Conservation (phyloP, 1,140 invertebrate genomes). For the Heliothis subflexa region DNA sequence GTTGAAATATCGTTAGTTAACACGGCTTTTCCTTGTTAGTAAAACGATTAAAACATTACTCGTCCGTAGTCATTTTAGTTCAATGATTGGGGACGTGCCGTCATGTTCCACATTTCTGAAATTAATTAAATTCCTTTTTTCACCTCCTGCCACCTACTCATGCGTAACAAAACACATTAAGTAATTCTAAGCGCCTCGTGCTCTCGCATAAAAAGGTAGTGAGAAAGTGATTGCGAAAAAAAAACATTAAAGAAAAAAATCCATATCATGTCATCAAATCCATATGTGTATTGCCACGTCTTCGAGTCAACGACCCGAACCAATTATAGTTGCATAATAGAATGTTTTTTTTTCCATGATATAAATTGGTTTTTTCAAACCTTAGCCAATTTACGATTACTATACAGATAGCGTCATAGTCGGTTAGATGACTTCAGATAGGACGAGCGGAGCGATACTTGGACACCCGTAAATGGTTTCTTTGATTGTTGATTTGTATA, state of each 20-base stretch:
- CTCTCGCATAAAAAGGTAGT: slow-evolving; percentile 50
- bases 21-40: neutral
- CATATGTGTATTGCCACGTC: slow-evolving; percentile 58
- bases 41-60: neutral
- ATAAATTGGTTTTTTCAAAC: slow-evolving; percentile 70
- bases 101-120: slow-evolving; percentile 42
- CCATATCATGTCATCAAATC: slow-evolving; percentile 59
- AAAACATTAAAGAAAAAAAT: slow-evolving; percentile 50
- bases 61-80: neutral
- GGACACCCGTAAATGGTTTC: neutral
- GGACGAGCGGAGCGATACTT: neutral
- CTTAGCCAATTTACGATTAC: slow-evolving; percentile 67
- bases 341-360: slow-evolving; percentile 65
- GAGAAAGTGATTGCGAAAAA: slow-evolving; percentile 66
- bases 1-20: neutral
- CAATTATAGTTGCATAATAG: slow-evolving; percentile 77
- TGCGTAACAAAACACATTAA: slow-evolving; percentile 53
- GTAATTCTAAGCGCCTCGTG: slow-evolving; percentile 30
- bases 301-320: slow-evolving; percentile 70
- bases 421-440: slow-evolving; percentile 42
- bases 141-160: slow-evolving; percentile 45
- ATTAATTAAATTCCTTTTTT: slow-evolving; percentile 46
- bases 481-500: neutral
- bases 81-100: slow-evolving; percentile 35
- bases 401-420: slow-evolving; percentile 56